phyloP scores from a whole-genome alignment of 2,113 vertebrate species.

The Otocyon megalotis region DNA sequence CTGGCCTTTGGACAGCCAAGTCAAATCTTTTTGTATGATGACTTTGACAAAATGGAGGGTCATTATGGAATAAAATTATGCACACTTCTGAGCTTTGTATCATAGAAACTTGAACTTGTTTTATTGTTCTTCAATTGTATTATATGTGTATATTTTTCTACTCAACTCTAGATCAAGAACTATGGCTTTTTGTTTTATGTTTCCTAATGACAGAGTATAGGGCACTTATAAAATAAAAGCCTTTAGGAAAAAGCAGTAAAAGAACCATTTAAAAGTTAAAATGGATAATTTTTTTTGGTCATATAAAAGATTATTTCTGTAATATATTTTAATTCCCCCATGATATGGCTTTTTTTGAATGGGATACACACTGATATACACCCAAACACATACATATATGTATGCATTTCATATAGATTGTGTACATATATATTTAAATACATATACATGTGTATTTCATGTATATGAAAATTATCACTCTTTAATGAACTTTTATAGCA shows the following conservation, averaged over 20 bases:
- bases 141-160: not conserved
- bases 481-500: not conserved
- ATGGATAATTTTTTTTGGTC: not conserved
- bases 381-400: not conserved
- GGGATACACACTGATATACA: not conserved
- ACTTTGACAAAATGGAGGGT: not conserved
- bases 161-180: not conserved
- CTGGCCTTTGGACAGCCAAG: not conserved
- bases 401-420: not conserved
- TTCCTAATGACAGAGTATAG: not conserved
- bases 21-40: not conserved
- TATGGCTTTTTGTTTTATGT: conserved; percentile 24
- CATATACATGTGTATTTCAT: not conserved
- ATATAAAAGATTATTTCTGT: not conserved
- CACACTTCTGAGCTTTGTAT: not conserved
- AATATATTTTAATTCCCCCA: not conserved
- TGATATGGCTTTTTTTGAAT: not conserved
- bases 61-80: not conserved
- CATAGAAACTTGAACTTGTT: not conserved
- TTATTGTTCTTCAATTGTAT: not conserved
- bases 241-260: not conserved
- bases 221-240: not conserved
- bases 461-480: not conserved
- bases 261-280: not conserved
- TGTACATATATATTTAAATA: not conserved